phyloP scores from a whole-genome alignment of 2,113 vertebrate genomes.

The Boulengeromyrus knoepffleri region DNA sequence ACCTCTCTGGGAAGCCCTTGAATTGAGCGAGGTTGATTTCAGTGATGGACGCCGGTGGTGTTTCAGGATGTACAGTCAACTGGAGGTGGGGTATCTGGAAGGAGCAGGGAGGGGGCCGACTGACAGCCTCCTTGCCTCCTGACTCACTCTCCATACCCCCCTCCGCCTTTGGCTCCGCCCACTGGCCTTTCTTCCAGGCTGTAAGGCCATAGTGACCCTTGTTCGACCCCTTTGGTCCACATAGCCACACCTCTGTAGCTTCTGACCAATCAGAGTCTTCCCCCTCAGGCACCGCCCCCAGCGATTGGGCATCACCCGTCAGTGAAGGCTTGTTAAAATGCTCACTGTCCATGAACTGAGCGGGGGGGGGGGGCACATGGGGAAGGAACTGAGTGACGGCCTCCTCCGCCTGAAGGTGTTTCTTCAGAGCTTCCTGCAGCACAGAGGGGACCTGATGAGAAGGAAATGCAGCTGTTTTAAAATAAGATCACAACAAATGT shows the following conservation, averaged over 20 bases:
- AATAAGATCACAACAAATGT: not conserved
- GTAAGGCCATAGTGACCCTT: slow-evolving; percentile 24
- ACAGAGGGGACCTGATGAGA: slow-evolving; percentile 43
- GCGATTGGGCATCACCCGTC: slow-evolving; percentile 42
- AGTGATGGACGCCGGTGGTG: slow-evolving; percentile 19
- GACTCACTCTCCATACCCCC: slow-evolving; percentile 49
- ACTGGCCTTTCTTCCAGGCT: slow-evolving; percentile 38
- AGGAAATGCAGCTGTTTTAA: not conserved
- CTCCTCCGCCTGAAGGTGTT: slow-evolving; percentile 43
- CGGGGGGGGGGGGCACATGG: slow-evolving; percentile 50
- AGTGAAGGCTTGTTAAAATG: slow-evolving; percentile 39
- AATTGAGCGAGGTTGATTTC: slow-evolving; percentile 24
- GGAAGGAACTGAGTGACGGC: slow-evolving; percentile 32
- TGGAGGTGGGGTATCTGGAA: slow-evolving; percentile 54
- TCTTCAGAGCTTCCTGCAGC: slow-evolving; percentile 36
- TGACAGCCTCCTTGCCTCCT: slow-evolving; percentile 41
- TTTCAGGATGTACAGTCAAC: slow-evolving; percentile 50
- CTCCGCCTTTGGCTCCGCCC: slow-evolving; percentile 33
- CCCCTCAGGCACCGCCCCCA: slow-evolving; percentile 59
- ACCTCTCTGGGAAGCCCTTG: slow-evolving; percentile 32
- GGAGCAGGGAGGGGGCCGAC: slow-evolving; percentile 18
- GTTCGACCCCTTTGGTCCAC: slow-evolving; percentile 34
- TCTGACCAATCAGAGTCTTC: slow-evolving; percentile 67
- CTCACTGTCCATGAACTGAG: slow-evolving; percentile 56
- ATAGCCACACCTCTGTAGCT: slow-evolving; percentile 47